phyloP scores from a whole-genome alignment of 1,140 invertebrate species.

The Apis dorsata region DNA sequence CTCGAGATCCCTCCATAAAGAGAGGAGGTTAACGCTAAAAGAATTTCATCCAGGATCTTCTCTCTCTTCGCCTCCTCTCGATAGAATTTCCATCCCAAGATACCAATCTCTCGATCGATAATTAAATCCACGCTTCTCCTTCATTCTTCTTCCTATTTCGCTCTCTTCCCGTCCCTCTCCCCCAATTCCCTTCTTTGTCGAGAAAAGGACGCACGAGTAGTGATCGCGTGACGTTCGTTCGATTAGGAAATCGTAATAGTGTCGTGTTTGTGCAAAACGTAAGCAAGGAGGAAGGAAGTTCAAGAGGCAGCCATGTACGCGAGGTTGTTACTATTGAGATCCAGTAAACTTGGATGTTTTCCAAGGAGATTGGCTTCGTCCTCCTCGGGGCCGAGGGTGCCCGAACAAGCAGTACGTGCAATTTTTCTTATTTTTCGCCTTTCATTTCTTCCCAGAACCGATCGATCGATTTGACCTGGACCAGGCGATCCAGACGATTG shows the following conservation, averaged over 20 bases:
- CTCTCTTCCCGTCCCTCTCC: not conserved
- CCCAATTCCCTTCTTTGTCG: not conserved
- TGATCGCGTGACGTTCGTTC: not conserved
- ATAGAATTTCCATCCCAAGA: not conserved
- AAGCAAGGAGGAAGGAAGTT: constrained; percentile 18
- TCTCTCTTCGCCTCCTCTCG: not conserved
- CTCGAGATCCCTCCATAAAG: no score
- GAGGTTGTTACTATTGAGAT: constrained; percentile 52
- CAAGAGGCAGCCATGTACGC: constrained; percentile 61
- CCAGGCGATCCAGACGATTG: not conserved
- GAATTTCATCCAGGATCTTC: not conserved
- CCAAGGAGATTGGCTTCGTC: constrained; percentile 57
- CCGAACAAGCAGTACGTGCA: constrained; percentile 56
- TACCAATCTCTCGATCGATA: not conserved
- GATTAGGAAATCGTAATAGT: constrained; percentile 34
- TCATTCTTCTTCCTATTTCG: not conserved
- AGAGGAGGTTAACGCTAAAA: not conserved
- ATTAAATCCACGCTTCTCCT: not conserved
- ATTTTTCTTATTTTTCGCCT: constrained; percentile 20
- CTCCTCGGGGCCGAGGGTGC: constrained; percentile 34
- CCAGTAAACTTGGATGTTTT: constrained; percentile 44
- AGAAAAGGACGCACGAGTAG: no score
- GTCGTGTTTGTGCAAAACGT: not conserved
- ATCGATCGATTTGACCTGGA: constrained; percentile 1
- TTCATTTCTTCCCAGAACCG: not conserved